Evolutionary conservation across 2,113 vertebrate genomes (phyloP).

Genomic region (Lontra canadensis): DNA sequence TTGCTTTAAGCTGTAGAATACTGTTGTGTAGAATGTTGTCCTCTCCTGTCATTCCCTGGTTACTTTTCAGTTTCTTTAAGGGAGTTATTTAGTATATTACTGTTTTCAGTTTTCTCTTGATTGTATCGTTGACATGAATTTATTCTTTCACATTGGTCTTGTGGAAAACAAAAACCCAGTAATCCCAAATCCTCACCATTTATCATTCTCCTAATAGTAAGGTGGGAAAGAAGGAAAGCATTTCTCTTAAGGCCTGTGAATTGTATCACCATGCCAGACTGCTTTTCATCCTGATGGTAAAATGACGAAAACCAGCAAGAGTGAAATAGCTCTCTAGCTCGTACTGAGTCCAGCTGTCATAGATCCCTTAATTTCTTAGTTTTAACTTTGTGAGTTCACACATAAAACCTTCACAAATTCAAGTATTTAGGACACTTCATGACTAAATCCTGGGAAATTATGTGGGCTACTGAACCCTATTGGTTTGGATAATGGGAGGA

Average conservation of each 20-base stretch:
- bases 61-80: neutral
- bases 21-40: neutral
- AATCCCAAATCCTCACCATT: neutral
- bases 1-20: conserved; percentile 8
- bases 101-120: neutral
- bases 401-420: neutral
- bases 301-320: neutral
- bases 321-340: neutral
- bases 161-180: neutral
- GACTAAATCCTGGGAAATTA: neutral
- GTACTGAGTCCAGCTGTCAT: neutral
- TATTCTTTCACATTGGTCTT: neutral
- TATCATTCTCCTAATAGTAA: neutral
- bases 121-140: neutral
- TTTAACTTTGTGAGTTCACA: neutral
- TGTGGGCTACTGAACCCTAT: neutral
- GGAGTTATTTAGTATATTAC: neutral
- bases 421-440: neutral
- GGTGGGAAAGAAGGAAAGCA: neutral
- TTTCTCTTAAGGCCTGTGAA: neutral
- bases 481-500: neutral
- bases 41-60: neutral
- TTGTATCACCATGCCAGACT: neutral
- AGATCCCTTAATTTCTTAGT: neutral
- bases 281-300: neutral